A percentile compares a stretch with the other conserved stretches of the same genome.
Conservation (phyloP, 2,888 invertebrate species). For the Sarcophaga variegata region DNA sequence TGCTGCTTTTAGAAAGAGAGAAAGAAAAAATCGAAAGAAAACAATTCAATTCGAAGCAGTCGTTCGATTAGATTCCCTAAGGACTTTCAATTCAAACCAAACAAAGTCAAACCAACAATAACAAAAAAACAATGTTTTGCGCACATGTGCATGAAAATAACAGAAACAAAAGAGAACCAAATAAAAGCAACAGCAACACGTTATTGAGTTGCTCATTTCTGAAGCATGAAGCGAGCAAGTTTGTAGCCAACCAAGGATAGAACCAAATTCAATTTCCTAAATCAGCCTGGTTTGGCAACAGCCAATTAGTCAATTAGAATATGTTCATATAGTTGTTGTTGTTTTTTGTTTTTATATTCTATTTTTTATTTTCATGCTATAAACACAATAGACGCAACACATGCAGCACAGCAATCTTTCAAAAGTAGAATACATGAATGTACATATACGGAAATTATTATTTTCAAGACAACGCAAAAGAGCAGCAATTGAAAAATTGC, state of each 20-base stretch:
- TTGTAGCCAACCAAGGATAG: slow-evolving; percentile 8
- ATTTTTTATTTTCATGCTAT: not conserved
- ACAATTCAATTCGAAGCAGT: slow-evolving; percentile 44
- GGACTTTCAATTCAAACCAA: slow-evolving; percentile 55
- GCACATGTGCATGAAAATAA: slow-evolving; percentile 73
- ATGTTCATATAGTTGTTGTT: slow-evolving; percentile 11
- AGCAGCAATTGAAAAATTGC: too few species aligned
- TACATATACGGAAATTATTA: too few species aligned
- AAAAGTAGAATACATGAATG: too few species aligned
- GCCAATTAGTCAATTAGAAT: slow-evolving; percentile 34
- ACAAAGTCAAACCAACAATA: slow-evolving; percentile 63
- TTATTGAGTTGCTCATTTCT: slow-evolving; percentile 67
- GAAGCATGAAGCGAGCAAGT: slow-evolving; percentile 27
- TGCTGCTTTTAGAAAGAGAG: not conserved
- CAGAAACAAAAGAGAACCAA: slow-evolving; percentile 74
- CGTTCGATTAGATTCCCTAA: slow-evolving; percentile 57
- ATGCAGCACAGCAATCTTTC: too few species aligned
- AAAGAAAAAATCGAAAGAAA: not conserved
- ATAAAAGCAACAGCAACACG: slow-evolving; percentile 13
- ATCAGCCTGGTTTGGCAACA: not conserved
- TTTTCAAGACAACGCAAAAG: too few species aligned
- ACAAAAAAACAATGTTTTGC: slow-evolving; percentile 52
- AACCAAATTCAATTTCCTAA: not conserved
- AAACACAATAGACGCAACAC: too few species aligned
- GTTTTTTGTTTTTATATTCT: not conserved